These are phyloP conservation scores for Haplotaxodon microlepis DNA, from an alignment of 2,113 vertebrate genomes.

Conservation along the genomic window DNA sequence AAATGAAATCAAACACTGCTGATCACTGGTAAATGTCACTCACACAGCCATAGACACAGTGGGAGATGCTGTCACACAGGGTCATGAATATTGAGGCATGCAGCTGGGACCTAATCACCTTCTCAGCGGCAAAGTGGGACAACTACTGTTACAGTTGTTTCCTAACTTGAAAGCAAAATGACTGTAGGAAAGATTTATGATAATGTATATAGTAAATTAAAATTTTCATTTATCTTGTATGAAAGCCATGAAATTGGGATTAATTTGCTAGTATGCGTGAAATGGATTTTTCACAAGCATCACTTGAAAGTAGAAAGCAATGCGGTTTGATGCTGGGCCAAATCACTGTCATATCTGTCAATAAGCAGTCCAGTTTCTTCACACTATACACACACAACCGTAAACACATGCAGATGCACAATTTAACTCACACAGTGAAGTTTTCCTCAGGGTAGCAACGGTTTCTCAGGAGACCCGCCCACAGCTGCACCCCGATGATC, in stretches of 20 bases:
- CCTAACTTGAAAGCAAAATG: neutral
- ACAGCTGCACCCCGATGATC: constrained; percentile 96
- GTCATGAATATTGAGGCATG: constrained; percentile 43
- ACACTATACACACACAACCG: neutral
- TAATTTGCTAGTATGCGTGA: neutral
- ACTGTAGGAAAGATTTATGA: neutral
- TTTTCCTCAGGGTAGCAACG: constrained; percentile 91
- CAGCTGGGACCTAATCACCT: constrained; percentile 31
- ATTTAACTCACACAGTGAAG: constrained; percentile 80
- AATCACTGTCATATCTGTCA: neutral
- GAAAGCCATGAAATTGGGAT: neutral
- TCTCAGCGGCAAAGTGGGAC: neutral
- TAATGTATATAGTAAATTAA: neutral
- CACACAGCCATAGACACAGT: neutral
- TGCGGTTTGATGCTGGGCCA: neutral
- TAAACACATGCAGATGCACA: neutral
- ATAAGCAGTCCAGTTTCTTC: neutral
- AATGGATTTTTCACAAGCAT: neutral
- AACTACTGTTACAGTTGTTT: neutral
- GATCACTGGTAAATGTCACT: constrained; percentile 17
- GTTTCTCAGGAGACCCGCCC: constrained; percentile 95
- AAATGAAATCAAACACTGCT: constrained; percentile 10
- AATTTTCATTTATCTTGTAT: neutral
- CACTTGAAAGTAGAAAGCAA: neutral
- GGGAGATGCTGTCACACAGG: neutral